Evolutionary conservation across 2,113 vertebrate species (phyloP).

Genomic region (Eretmochelys imbricata): DNA sequence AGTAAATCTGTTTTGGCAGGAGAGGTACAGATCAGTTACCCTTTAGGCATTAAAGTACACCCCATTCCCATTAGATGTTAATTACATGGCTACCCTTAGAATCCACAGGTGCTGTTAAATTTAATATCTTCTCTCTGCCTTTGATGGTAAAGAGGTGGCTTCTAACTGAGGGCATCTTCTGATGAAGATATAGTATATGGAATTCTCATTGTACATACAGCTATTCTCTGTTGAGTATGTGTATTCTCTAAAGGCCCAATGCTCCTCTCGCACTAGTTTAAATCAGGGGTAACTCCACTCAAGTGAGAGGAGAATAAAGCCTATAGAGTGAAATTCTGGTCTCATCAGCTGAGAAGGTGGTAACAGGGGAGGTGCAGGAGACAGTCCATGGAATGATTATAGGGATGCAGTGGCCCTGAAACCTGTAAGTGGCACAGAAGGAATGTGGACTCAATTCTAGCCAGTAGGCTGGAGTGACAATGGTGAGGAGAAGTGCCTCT

Average conservation of each 20-base stretch:
- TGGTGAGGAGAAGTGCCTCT: neutral
- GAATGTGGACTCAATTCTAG: neutral
- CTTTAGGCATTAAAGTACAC: neutral
- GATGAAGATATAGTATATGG: neutral
- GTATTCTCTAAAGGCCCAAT: neutral
- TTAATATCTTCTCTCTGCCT: neutral
- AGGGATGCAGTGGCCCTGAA: neutral
- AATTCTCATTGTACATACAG: neutral
- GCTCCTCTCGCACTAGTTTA: neutral
- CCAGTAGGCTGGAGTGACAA: neutral
- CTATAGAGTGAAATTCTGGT: neutral
- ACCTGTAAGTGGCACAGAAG: neutral
- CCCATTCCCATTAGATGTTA: conserved; percentile 1
- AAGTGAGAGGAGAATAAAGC: neutral
- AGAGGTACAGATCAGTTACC: neutral
- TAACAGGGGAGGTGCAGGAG: neutral
- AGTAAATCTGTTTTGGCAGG: neutral
- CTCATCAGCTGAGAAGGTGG: neutral
- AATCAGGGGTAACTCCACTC: neutral
- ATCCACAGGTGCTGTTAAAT: neutral
- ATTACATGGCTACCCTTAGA: neutral
- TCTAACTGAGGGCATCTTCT: neutral
- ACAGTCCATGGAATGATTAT: neutral
- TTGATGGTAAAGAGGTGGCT: neutral
- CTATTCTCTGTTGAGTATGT: neutral